These are phyloP conservation scores for Enhydra lutris DNA, from an alignment of 2,113 vertebrate species.

Conservation along the genomic window DNA sequence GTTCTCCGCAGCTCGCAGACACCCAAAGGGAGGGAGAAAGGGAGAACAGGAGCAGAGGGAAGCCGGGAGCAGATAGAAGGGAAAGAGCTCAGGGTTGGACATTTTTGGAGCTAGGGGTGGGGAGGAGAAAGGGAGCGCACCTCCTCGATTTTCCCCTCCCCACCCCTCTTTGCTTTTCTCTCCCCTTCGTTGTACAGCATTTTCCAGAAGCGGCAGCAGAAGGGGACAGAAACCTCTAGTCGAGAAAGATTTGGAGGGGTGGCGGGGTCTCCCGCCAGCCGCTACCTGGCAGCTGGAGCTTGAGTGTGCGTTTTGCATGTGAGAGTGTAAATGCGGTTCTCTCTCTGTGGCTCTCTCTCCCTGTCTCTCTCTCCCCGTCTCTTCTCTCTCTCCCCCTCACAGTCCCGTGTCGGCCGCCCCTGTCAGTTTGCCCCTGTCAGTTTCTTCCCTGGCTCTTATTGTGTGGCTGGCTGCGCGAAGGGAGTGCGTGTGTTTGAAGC, in stretches of 20 bases:
- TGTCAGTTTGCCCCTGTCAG: slow-evolving; percentile 3
- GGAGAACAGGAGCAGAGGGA: not conserved
- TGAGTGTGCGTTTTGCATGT: not conserved
- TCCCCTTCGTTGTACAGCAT: slow-evolving; percentile 36
- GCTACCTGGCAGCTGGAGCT: slow-evolving; percentile 9
- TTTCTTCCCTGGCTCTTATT: slow-evolving; percentile 26
- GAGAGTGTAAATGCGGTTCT: slow-evolving; percentile 42
- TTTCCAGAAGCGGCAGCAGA: slow-evolving; percentile 44
- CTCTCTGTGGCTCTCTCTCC: not conserved
- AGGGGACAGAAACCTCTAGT: slow-evolving; percentile 19
- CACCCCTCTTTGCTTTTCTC: slow-evolving; percentile 47
- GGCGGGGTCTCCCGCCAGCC: not conserved
- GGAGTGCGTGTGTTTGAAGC: not conserved
- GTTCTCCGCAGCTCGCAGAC: slow-evolving; percentile 50
- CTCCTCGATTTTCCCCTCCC: slow-evolving; percentile 48
- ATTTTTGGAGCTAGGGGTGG: slow-evolving; percentile 51
- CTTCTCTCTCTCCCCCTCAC: not conserved
- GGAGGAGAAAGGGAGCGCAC: slow-evolving; percentile 32
- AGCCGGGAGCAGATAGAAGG: slow-evolving; percentile 36
- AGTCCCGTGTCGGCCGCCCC: not conserved
- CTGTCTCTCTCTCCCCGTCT: not conserved
- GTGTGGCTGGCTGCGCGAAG: not conserved
- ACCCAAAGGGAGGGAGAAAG: slow-evolving; percentile 7
- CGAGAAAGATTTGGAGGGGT: not conserved
- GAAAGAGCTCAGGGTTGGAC: slow-evolving; percentile 57